Percentiles rank a stretch among this genome's conserved stretches.
These are phyloP conservation scores for Gastracanthus pulcherrimus DNA, from an alignment of 2,888 invertebrate genomes.

Conservation along the genomic window DNA sequence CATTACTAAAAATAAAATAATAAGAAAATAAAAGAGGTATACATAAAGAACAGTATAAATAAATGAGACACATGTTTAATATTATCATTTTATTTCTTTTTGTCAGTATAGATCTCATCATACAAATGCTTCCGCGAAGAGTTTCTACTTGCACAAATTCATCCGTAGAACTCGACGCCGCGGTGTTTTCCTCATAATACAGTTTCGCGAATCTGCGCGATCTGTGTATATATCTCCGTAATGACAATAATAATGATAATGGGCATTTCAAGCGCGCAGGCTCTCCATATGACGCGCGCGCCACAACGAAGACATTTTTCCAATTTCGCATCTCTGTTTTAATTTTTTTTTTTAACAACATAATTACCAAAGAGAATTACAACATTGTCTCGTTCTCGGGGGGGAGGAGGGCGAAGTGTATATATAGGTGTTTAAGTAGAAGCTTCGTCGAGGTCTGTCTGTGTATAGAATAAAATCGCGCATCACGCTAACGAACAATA, in stretches of 20 bases:
- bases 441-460: background rate
- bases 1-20: background rate
- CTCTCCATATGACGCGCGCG: slow-evolving; percentile 14
- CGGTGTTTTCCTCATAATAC: background rate
- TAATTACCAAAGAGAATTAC: slow-evolving; percentile 54
- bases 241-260: slow-evolving; percentile 45
- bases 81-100: slow-evolving; percentile 55
- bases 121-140: slow-evolving; percentile 47
- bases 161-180: slow-evolving; percentile 15
- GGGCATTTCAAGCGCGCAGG: background rate
- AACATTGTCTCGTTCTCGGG: slow-evolving; percentile 39
- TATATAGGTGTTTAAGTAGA: background rate
- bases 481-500: slow-evolving; percentile 69
- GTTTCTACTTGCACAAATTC: slow-evolving; percentile 39
- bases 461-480: slow-evolving; percentile 55
- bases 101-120: slow-evolving; percentile 49
- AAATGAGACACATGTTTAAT: slow-evolving; percentile 34
- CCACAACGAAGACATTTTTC: slow-evolving; percentile 39
- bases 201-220: background rate
- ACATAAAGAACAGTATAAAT: slow-evolving; percentile 1
- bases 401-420: background rate
- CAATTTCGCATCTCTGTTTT: slow-evolving; percentile 4
- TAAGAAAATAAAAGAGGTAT: background rate
- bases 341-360: slow-evolving; percentile 47
- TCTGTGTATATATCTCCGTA: background rate